phyloP scores from a whole-genome alignment of 2,113 vertebrate genomes.

The Sceloporus tristichus region DNA sequence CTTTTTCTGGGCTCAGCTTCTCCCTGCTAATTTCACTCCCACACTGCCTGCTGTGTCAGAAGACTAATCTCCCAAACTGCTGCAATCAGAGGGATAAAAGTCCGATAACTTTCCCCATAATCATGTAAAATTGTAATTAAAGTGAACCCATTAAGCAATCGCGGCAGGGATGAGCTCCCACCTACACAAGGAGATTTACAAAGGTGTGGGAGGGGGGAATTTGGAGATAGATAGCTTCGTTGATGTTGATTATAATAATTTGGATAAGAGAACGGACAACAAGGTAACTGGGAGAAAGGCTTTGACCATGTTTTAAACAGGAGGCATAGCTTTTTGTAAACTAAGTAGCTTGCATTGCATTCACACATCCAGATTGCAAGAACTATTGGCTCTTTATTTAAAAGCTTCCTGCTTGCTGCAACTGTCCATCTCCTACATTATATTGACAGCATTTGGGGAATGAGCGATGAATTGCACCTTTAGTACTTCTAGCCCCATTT shows the following conservation, averaged over 20 bases:
- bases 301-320: too few species aligned
- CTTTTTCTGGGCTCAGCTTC: too few species aligned
- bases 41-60: neutral
- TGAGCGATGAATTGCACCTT: neutral
- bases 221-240: neutral
- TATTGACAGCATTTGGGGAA: neutral
- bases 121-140: slow-evolving; percentile 24
- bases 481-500: neutral
- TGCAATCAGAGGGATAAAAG: neutral
- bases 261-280: too few species aligned
- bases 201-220: neutral
- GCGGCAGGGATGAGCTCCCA: too few species aligned
- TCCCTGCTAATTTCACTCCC: too few species aligned
- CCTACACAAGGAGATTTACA: neutral
- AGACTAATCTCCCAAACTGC: neutral
- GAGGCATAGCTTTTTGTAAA: too few species aligned
- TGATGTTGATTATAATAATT: neutral
- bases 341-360: too few species aligned
- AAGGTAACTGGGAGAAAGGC: too few species aligned
- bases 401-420: neutral
- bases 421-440: neutral
- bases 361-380: neutral
- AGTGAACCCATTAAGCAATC: neutral
- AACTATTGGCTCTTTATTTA: neutral
- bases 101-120: slow-evolving; percentile 24